phyloP scores from a whole-genome alignment of 2,888 invertebrate genomes.

The Platypus cylindrus region DNA sequence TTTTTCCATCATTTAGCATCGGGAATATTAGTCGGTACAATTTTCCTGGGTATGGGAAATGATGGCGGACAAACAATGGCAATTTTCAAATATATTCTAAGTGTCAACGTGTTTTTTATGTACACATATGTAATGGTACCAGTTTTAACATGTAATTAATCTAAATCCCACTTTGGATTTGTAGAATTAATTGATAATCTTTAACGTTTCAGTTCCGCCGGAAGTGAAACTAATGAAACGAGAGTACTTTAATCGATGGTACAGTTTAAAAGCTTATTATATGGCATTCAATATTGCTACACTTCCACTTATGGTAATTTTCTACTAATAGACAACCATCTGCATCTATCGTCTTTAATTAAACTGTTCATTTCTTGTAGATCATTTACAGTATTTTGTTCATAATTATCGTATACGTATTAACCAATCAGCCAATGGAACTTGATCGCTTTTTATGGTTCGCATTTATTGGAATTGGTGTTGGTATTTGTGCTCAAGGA shows the following conservation, averaged over 20 bases:
- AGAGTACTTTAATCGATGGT: constrained; percentile 57
- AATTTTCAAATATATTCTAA: constrained; percentile 49
- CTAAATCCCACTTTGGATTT: not conserved
- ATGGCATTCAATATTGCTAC: constrained; percentile 42
- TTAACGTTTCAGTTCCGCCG: constrained; percentile 41
- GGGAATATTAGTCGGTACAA: constrained; percentile 42
- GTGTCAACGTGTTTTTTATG: constrained; percentile 48
- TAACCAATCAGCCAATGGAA: constrained; percentile 58
- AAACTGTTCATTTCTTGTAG: constrained; percentile 31
- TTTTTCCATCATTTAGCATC: constrained; percentile 43
- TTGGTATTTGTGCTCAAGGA: constrained; percentile 59
- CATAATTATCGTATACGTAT: constrained; percentile 39
- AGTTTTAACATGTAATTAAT: constrained; percentile 46
- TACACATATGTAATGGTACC: constrained; percentile 52
- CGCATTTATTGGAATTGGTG: constrained; percentile 42
- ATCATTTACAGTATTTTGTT: constrained; percentile 37
- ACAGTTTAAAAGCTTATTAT: constrained; percentile 50
- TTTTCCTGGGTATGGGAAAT: constrained; percentile 45
- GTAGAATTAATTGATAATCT: not conserved
- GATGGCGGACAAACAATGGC: constrained; percentile 42
- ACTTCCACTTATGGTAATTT: constrained; percentile 45
- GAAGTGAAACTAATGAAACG: constrained; percentile 46
- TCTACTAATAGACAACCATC: no score
- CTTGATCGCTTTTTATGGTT: constrained; percentile 47
- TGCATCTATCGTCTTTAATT: no score